Evolutionary conservation across 2,113 vertebrate species (phyloP), one percentile per base, ranked within the genome.

Genomic region (Tretioscincus oriximinensis): DNA sequence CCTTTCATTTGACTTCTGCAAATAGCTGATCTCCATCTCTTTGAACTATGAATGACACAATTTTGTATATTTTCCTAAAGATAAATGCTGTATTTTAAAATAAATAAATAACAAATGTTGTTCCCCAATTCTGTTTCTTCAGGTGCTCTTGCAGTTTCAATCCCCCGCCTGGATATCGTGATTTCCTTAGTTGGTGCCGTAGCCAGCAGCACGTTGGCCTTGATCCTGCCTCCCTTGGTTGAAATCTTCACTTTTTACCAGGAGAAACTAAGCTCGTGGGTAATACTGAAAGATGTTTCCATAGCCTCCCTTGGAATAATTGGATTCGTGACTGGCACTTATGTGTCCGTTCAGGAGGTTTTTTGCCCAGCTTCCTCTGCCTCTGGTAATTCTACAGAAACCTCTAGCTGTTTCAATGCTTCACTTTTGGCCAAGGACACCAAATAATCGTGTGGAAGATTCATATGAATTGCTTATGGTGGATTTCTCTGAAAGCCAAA

Each of bases 81-180:
- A 47, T 11, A 41, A 9, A 16, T 69, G 35, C 84, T 24, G 18
- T 47, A 5, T 83, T 79, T 81, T 2, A 69, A 82, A 76, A 77
- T 0, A 64, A 3, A 4, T 0, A 87, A 88, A 75, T 24, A 76
- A 70, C 10, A 24, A 3, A 78, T 83, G 4, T 49, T 78, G 77
- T 87, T 7, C 66, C 29, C 84, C 10, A 28, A 22, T 7, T 64
- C 22, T 72, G 2, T 80, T 45, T 24, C 5, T 91, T 73, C 29
- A 96, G 96, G 95, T 94, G 94, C 95, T 1, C 89, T 95, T 8
- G 96, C 96, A 0, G 68, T 95, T 87, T 91, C 94, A 74, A 96
- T 98, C 83, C 97, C 97, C 60, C 95, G 95, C 26, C 92, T 98
- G 7, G 97, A 98, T 89, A 89, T 97, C 67, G 97, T 97, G 61